Base-by-base conservation (phyloP, 2,797 vertebrate genomes). In the Ctenopoma multispine region DNA sequence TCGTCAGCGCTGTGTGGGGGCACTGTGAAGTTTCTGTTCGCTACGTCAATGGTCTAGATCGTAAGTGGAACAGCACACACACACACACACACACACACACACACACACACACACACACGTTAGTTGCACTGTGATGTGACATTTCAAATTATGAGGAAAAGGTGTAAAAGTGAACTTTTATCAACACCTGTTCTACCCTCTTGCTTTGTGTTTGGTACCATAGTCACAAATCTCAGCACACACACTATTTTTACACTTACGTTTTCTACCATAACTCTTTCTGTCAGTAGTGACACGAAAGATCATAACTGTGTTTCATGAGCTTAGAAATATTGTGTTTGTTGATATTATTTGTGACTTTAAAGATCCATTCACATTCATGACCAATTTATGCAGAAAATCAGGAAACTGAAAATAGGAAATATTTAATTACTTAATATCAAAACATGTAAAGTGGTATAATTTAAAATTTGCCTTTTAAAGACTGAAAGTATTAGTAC, bases 21-120 rank as follows among this genome's bases (percentile, higher is more conserved):
- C 98, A 99, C 95, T 99, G 98, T 82, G 98, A 99, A 90, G 97
- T 99, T 84, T 97, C 98, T 20, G 96, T 99, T 93, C 94, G 96
- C 91, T 99, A 99, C 92, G 92, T 99, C 95, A 99, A 99, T 0
- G 98, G 98, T 92, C 96, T 99, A 57, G 98, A 99, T 93, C 98
- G 98, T 99, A 96, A 99, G 98, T 92, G 1, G 0, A 40, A 46
- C 27, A 43, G 23, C 48, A 5, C 1, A 34, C 20, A 44, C 63
- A 41, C 56, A 36, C 27, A 48, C 10, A 56, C 36, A 58, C 55
- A 49, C 27, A 53, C 20, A 72, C 29, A 34, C 53, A 73, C 23
- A 48, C 11, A 44, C 49, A 53, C 18, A 24, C n/a, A 49, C 50
- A 41, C 41, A 29, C 3, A 46, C 23, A 24, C 6, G 53, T n/a